Evolutionary conservation across 1,140 invertebrate species (phyloP), one percentile per base, ranked within the genome.

Genomic region (Euwallacea fornicatus): DNA sequence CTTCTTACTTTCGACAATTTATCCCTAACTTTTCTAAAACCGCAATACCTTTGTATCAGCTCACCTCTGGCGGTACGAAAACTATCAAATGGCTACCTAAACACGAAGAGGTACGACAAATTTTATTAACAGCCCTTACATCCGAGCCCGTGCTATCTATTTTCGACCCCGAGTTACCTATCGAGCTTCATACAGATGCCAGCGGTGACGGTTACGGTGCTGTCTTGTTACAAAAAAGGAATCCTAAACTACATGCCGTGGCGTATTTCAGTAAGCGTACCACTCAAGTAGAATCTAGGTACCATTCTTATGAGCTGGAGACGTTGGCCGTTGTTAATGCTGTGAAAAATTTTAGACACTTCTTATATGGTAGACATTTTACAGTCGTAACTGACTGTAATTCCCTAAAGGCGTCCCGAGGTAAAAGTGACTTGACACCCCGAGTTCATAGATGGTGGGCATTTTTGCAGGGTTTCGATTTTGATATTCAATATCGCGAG

Each of bases 381-480:
- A 76, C 62, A 11, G 77, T 75, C 10, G 56, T 78, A 60, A 81
- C 70, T 0, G 76, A 81, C 72, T 81, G 80, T 42, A 80, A 78
- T 58, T 83, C 56, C 47, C 75, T 76, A 68, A n/a, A n/a, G n/a
- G n/a, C n/a, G n/a, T n/a, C n/a, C n/a, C n/a, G n/a, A n/a, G n/a
- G n/a, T n/a, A n/a, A 80, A 69, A 76, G 76, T 75, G 70, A 80
- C 73, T 75, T 82, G 69, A 73, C 69, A 0, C 80, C 81, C 0
- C 58, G 80, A 33, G 79, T 76, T 2, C 75, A 80, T 60, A 60
- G 79, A 13, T 82, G 79, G 77, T 81, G 79, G 77, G 70, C 76
- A 8, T 78, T 59, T 72, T 67, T 80, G 69, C 76, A 81, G 69
- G 43, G 72, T 7, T 78, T 78, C 41, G 74, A 79, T 47, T 79